Percentiles rank a stretch among this genome's conserved stretches.
These are phyloP conservation scores for Isurus oxyrinchus DNA, from an alignment of 2,113 vertebrate genomes.

Conservation along the genomic window DNA sequence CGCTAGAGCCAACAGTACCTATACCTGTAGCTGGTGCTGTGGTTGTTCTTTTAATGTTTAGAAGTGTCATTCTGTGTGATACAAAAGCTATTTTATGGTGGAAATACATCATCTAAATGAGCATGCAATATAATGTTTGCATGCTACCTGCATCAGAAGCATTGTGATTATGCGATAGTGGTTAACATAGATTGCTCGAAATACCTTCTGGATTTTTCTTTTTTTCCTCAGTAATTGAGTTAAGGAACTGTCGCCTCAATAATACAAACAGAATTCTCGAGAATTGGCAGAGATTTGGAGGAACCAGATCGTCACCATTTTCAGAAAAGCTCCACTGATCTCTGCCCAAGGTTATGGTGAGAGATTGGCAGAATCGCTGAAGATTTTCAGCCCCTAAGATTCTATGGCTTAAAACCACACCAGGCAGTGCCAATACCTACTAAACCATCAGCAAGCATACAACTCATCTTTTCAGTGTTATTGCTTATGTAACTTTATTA, in stretches of 20 bases:
- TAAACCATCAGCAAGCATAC: too few species aligned
- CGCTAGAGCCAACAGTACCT: neutral
- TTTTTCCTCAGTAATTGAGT: neutral
- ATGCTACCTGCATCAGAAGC: too few species aligned
- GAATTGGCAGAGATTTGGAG: neutral
- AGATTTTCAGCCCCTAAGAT: neutral
- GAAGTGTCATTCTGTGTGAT: neutral
- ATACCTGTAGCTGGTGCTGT: neutral
- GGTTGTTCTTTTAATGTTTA: neutral
- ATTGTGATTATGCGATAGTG: neutral
- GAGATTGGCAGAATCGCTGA: neutral
- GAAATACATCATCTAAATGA: neutral
- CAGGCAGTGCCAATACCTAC: neutral
- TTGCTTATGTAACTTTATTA: neutral
- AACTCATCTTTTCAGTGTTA: too few species aligned
- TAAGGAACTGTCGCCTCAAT: too few species aligned
- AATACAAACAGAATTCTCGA: neutral
- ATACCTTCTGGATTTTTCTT: neutral
- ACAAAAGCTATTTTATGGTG: neutral
- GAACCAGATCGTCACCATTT: neutral
- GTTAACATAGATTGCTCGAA: neutral
- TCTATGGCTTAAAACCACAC: neutral
- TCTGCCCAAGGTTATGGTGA: neutral
- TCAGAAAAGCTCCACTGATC: neutral
- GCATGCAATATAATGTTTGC: too few species aligned